phyloP scores from a whole-genome alignment of 2,113 vertebrate species.

The Collichthys lucidus region DNA sequence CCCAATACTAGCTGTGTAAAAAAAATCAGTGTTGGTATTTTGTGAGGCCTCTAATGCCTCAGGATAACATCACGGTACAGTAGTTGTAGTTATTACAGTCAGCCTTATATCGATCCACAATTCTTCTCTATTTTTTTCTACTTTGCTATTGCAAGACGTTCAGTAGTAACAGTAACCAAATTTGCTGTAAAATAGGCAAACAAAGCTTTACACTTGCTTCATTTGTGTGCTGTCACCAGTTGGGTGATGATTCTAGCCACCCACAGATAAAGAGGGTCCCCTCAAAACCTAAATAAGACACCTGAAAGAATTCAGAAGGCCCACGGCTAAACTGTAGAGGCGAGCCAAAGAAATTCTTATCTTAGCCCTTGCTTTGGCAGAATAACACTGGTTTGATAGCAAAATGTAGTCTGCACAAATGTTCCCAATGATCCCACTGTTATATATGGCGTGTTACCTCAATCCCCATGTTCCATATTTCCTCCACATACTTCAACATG shows the following conservation, averaged over 20 bases:
- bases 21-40: not conserved
- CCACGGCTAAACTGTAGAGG: not conserved
- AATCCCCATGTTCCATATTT: not conserved
- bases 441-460: not conserved
- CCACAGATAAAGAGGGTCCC: not conserved
- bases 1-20: not conserved
- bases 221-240: not conserved
- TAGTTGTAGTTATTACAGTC: not conserved
- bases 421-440: not conserved
- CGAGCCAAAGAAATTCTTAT: too few species aligned
- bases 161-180: too few species aligned
- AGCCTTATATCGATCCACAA: too few species aligned
- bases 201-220: not conserved
- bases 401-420: constrained; percentile 1
- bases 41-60: not conserved
- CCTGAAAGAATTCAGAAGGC: not conserved
- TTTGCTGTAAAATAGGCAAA: not conserved
- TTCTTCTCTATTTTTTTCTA: too few species aligned
- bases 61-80: not conserved
- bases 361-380: not conserved
- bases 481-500: not conserved
- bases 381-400: not conserved
- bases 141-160: too few species aligned
- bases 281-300: not conserved
- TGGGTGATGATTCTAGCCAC: not conserved